These are phyloP conservation scores for Dicyrtomina minuta DNA, from an alignment of 2,888 invertebrate genomes.

Conservation along the genomic window DNA sequence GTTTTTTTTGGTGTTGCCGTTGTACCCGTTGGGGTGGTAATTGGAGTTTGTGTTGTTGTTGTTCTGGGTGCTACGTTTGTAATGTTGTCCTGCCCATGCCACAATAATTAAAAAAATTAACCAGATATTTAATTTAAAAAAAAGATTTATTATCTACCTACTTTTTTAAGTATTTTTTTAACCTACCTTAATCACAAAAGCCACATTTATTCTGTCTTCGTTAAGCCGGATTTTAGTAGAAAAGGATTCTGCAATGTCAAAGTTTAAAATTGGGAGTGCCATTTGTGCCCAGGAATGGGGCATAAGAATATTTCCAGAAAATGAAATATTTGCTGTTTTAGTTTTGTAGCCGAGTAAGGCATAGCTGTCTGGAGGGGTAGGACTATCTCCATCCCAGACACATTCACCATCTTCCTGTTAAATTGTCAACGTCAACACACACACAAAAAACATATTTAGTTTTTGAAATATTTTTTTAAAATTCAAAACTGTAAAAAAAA, in stretches of 20 bases:
- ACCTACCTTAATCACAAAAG: no score
- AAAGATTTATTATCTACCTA: no score
- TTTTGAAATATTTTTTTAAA: background rate
- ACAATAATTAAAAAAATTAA: no score
- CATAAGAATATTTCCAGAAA: conserved; percentile 12
- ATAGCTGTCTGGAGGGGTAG: background rate
- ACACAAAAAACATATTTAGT: background rate
- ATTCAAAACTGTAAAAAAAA: no score
- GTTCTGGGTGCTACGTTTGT: no score
- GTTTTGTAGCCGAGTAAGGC: conserved; percentile 7
- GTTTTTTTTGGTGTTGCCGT: background rate
- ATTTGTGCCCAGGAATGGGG: background rate
- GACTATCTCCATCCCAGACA: conserved; percentile 21
- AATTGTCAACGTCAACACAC: no score
- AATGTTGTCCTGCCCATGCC: no score
- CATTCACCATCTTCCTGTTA: conserved; percentile 18
- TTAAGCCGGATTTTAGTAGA: conserved; percentile 9
- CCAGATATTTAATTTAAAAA: conserved; percentile 1
- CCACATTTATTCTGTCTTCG: background rate
- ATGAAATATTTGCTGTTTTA: conserved; percentile 18
- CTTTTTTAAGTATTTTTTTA: no score
- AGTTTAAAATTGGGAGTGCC: background rate
- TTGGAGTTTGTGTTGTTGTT: background rate
- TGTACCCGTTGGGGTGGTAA: background rate
- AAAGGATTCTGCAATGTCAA: conserved; percentile 2